Evolutionary conservation across 2,113 vertebrate genomes (phyloP), one percentile per base, ranked within the genome.

Genomic region (Vulpes lagopus): DNA sequence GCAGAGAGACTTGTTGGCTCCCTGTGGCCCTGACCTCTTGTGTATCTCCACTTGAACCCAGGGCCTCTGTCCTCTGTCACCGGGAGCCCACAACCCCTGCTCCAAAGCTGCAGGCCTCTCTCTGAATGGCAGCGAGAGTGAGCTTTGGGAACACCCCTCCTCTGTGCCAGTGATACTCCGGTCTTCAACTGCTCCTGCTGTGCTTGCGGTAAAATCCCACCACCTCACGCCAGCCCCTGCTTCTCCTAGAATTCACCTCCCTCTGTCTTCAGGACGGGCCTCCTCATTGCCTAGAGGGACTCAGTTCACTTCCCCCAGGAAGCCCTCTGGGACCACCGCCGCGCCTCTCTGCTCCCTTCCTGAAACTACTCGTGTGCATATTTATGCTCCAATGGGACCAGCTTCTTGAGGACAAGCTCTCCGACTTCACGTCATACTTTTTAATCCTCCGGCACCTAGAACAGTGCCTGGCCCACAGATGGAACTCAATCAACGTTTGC

Each of bases 11-110:
- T 59, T 59, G 65, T 67, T 30, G 5, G 35, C 71, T 74, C 35
- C 71, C 71, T 2, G 20, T 43, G 14, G 65, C 65, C 15, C 65
- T n/a, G 65, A 17, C 65, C 30, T n/a, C 65, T 16, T 67, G 12
- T 3, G 1, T 8, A 25, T 15, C 20, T 27, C 23, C 14, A 3
- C 22, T 1, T 17, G 5, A 14, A 22, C 20, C 14, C 6, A 1
- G 0, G 11, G 22, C 35, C 65, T 4, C 89, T 22, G 1, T 22
- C 55, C 0, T 55, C 59, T 30, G 57, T 59, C 65, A 2, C 10
- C 81, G 43, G 43, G 30, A 38, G 8, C 65, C 20, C 43, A 49
- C 20, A 57, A 27, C 19, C 27, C 55, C 53, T 53, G 38, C 81
- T 5, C 64, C 35, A 5, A 23, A 43, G 22, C 35, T 6, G 71